These are phyloP conservation scores for Pseudotriccus pelzelni DNA, from an alignment of 2,797 vertebrate genomes.

Conservation along the genomic window DNA sequence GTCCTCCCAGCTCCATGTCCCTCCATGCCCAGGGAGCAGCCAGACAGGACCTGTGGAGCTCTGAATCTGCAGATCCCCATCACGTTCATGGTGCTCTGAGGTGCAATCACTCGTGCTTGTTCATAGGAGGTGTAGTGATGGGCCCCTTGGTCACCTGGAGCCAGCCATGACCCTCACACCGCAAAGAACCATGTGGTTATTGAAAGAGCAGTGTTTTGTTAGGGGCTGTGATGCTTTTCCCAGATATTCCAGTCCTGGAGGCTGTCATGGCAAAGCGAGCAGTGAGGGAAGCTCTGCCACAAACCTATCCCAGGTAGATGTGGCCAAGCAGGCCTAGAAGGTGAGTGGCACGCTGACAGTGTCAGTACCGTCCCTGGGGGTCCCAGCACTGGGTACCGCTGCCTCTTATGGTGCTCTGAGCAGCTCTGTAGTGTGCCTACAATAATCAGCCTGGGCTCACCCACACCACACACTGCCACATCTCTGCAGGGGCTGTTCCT, in stretches of 20 bases:
- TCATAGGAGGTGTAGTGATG: background rate
- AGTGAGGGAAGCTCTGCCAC: background rate
- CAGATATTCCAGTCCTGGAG: background rate
- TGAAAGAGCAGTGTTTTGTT: background rate
- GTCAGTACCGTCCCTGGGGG: no score
- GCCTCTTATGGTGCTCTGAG: background rate
- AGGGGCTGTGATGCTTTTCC: background rate
- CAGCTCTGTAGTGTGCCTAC: background rate
- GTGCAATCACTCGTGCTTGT: background rate
- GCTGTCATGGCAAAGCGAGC: rapidly evolving
- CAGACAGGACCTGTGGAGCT: rapidly evolving
- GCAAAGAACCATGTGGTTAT: background rate
- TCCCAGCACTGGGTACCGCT: background rate
- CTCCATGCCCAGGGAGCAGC: rapidly evolving
- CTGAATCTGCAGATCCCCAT: background rate
- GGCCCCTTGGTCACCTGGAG: background rate
- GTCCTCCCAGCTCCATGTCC: rapidly evolving
- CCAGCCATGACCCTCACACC: background rate
- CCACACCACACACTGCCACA: rapidly evolving
- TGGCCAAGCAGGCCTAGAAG: no score
- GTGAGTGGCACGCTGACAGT: background rate
- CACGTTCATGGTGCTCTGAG: background rate
- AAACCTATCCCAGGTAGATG: background rate
- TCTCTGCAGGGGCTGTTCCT: background rate
- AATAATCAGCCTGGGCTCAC: rapidly evolving